Base-by-base conservation (phyloP, 2,797 vertebrate species). In the Antrozous pallidus region DNA sequence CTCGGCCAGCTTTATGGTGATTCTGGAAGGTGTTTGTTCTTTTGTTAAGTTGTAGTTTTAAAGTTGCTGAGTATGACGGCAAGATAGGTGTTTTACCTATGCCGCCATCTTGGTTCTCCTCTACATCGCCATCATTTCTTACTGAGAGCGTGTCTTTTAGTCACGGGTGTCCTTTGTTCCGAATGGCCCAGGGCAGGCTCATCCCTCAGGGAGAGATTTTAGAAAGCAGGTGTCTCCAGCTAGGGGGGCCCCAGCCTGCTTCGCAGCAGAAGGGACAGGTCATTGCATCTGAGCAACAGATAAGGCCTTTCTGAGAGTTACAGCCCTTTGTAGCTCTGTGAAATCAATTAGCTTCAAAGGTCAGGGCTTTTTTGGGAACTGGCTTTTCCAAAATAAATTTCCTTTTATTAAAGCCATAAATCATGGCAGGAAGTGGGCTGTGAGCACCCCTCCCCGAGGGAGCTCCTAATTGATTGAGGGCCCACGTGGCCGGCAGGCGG, bases 331-430 rank as follows among this genome's bases (percentile, higher is more conserved):
- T 61, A 75, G 70, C 36, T 82, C 70, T 16, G 36, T 61, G 77
- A 88, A 89, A 49, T 49, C 61, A 71, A 24, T 81, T 74, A 69
- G 40, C 91, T 67, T 70, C 87, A 90, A 91, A 95, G 78, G 70
- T 81, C 91, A 96, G 51, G 67, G 24, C 42, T 77, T 84, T 24
- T 71, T 58, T 54, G 92, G 78, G 65, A 96, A 49, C 51, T 69
- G 84, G 40, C 51, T 90, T 92, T 95, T 93, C 79, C 45, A 70
- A 33, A 58, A 40, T 67, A 18, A 47, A 81, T 74, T 83, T 93
- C 84, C 78, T 33, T 61, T 61, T 61, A 61, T 61, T 14, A 31
- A 36, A 36, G 54, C 86, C n/a, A 58, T 92, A 49, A 91, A 70
- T 91, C n/a, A 1, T 7, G n/a, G 31, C 65, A 75, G 75, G 47